Conservation (phyloP, 2,797 vertebrate genomes). For the Manis pentadactyla region DNA sequence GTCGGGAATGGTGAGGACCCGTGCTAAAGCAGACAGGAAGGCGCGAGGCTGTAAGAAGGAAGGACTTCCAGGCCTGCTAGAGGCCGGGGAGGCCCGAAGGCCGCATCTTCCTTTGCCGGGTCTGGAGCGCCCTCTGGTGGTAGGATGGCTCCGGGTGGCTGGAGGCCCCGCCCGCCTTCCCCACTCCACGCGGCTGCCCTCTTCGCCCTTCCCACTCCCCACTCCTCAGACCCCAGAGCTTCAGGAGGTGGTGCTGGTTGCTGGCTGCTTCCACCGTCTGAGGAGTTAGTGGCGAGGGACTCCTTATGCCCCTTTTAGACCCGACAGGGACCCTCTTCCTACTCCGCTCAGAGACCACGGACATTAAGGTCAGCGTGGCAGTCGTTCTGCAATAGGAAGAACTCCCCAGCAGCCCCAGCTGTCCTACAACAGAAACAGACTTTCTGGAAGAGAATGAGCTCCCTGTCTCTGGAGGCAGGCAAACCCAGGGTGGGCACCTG, state of each 20-base stretch:
- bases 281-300: not conserved
- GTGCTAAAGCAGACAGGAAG: not conserved
- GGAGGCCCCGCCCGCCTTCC: not conserved
- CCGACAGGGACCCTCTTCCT: not conserved
- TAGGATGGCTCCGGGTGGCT: not conserved
- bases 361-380: not conserved
- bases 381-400: not conserved
- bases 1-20: not conserved
- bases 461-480: not conserved
- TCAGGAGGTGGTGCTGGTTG: not conserved
- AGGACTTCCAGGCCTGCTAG: not conserved
- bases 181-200: not conserved
- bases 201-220: not conserved
- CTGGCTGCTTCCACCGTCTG: not conserved
- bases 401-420: not conserved
- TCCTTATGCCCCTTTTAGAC: not conserved
- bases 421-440: not conserved
- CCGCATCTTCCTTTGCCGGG: not conserved
- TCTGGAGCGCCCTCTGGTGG: constrained; percentile 71
- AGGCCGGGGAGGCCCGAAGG: not conserved
- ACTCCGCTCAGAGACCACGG: not conserved
- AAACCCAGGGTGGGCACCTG: not conserved
- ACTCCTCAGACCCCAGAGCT: not conserved
- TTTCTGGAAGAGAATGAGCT: not conserved
- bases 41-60: not conserved